These are phyloP conservation scores for Ceratothoa steindachneri DNA, from an alignment of 2,888 invertebrate species.

Conservation along the genomic window DNA sequence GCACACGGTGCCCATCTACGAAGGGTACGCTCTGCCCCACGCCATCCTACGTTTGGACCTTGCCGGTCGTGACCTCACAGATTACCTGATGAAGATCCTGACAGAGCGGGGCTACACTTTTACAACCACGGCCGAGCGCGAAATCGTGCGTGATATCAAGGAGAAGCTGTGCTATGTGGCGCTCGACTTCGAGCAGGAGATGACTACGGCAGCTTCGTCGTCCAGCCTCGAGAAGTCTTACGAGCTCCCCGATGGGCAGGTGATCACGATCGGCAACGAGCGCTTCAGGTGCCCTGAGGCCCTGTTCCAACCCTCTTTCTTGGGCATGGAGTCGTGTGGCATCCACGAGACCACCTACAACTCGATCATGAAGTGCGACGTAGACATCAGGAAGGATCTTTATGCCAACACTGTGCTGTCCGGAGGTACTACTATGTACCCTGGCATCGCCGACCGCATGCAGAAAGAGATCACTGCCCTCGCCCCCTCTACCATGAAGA, in stretches of 20 bases:
- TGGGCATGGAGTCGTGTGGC: conserved; percentile 84
- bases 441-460: conserved; percentile 95
- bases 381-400: conserved; percentile 69
- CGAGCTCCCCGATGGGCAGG: conserved; percentile 86
- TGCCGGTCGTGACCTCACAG: conserved; percentile 41
- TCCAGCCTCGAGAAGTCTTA: conserved; percentile 86
- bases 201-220: conserved; percentile 69
- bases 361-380: conserved; percentile 92
- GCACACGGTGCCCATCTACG: conserved; percentile 55
- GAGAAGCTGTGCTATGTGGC: conserved; percentile 46
- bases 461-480: conserved; percentile 93
- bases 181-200: conserved; percentile 40
- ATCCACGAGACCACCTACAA: conserved; percentile 88
- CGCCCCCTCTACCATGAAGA: conserved; percentile 83
- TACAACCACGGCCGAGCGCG: conserved; percentile 42
- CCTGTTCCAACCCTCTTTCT: conserved; percentile 64
- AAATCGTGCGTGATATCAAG: conserved; percentile 44
- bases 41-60: conserved; percentile 37
- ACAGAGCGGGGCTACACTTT: conserved; percentile 44
- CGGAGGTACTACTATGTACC: conserved; percentile 94
- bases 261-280: conserved; percentile 85
- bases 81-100: conserved; percentile 40
- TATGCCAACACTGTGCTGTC: conserved; percentile 51
- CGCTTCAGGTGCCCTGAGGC: conserved; percentile 83
- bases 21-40: conserved; percentile 50